Conservation (phyloP, 2,888 invertebrate genomes). For the Mylabris sibirica region DNA sequence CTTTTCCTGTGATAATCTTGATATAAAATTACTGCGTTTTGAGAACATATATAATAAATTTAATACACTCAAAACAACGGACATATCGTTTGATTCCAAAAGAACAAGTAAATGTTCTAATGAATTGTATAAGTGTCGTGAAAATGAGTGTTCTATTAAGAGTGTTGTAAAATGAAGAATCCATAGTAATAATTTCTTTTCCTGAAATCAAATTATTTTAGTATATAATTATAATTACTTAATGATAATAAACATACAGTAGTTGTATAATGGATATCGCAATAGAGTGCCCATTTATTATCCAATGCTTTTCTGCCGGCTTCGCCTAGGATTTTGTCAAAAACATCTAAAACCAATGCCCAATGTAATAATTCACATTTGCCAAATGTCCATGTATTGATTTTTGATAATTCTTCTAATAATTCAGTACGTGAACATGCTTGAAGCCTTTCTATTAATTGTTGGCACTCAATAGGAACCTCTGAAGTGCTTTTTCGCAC, state of each 20-base stretch:
- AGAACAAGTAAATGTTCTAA: constrained; percentile 83
- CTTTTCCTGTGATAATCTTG: constrained; percentile 76
- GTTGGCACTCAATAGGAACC: constrained; percentile 80
- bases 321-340: constrained; percentile 77
- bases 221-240: background rate
- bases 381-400: constrained; percentile 84
- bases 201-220: constrained; percentile 60
- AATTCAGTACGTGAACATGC: constrained; percentile 72
- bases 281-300: constrained; percentile 75
- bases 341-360: constrained; percentile 82
- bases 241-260: constrained; percentile 60
- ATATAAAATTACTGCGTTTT: constrained; percentile 86
- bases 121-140: constrained; percentile 85
- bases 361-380: constrained; percentile 89
- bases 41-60: constrained; percentile 89
- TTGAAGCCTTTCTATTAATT: constrained; percentile 76
- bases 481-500: constrained; percentile 85
- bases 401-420: constrained; percentile 72
- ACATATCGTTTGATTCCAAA: constrained; percentile 81
- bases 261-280: constrained; percentile 72
- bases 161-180: constrained; percentile 83
- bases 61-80: constrained; percentile 82
- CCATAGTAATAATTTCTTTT: constrained; percentile 75
- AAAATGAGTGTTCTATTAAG: constrained; percentile 87
- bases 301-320: constrained; percentile 70